Percentiles rank a stretch among this genome's conserved stretches.
These are phyloP conservation scores for Vireo griseus DNA, from an alignment of 2,797 vertebrate species.

Conservation along the genomic window DNA sequence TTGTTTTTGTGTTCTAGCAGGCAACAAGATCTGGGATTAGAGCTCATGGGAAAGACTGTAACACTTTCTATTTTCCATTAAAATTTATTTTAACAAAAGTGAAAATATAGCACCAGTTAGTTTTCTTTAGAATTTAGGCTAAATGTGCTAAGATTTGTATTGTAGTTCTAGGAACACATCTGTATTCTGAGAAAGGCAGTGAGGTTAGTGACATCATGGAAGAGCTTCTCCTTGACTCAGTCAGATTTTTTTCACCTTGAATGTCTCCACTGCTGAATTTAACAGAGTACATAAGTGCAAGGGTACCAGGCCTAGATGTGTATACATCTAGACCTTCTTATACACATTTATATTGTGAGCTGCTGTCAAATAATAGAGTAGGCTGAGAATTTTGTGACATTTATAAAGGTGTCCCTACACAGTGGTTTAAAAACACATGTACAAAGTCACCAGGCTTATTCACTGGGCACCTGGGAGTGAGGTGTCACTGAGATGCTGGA, in stretches of 20 bases:
- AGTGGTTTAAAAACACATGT: background rate
- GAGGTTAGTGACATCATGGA: background rate
- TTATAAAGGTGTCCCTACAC: background rate
- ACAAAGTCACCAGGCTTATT: background rate
- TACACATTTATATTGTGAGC: background rate
- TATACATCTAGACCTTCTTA: background rate
- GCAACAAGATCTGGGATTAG: background rate
- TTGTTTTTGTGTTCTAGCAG: background rate
- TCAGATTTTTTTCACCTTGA: background rate
- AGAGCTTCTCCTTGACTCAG: background rate
- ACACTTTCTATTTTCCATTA: background rate
- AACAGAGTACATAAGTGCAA: background rate
- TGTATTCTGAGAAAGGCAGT: background rate
- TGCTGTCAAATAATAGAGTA: background rate
- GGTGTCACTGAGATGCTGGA: background rate
- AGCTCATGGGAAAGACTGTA: background rate
- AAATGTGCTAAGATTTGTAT: background rate
- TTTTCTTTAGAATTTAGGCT: background rate
- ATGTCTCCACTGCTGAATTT: background rate
- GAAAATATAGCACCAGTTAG: background rate
- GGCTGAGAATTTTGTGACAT: background rate
- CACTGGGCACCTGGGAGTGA: background rate
- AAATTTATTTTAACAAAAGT: background rate
- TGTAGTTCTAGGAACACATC: background rate
- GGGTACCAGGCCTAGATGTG: background rate